Percentiles rank a stretch among this genome's conserved stretches.
Conservation (phyloP, 1,140 invertebrate species). For the Megalonaias nervosa region DNA sequence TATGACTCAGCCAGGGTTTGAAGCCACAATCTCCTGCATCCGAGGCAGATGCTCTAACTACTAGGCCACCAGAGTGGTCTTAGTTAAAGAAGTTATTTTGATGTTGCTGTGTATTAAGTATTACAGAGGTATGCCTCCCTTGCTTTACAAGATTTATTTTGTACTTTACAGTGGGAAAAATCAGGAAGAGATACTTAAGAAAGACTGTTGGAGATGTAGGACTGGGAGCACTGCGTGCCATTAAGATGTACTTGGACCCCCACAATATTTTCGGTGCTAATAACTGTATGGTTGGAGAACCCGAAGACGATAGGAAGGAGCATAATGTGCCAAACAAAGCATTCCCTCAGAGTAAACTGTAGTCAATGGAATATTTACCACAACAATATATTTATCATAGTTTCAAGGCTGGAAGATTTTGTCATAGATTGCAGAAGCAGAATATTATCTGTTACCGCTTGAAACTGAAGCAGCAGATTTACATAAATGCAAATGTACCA, state of each 20-base stretch:
- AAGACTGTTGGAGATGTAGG: conserved; percentile 87
- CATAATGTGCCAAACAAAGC: too few species aligned
- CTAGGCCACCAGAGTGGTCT: neutral
- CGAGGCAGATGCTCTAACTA: neutral
- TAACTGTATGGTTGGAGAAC: conserved; percentile 78
- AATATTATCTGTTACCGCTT: too few species aligned
- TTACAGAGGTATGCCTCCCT: neutral
- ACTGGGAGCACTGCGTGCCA: conserved; percentile 81
- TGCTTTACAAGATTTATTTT: neutral
- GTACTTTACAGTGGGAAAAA: conserved; percentile 83
- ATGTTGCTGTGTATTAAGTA: neutral
- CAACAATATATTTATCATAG: too few species aligned
- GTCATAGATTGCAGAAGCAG: too few species aligned
- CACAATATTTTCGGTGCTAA: conserved; percentile 93
- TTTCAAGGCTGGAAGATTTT: too few species aligned
- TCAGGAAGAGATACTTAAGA: conserved; percentile 85
- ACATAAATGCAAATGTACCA: too few species aligned
- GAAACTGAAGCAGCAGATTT: too few species aligned
- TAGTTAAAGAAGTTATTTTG: neutral
- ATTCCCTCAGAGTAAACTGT: too few species aligned
- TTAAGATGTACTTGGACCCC: conserved; percentile 92
- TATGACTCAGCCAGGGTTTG: too few species aligned
- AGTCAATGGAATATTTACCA: too few species aligned
- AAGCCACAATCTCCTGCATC: neutral
- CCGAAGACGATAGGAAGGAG: conserved; percentile 4